Evolutionary conservation across 2,888 invertebrate genomes (phyloP).

Genomic region (Eristalis intricaria): DNA sequence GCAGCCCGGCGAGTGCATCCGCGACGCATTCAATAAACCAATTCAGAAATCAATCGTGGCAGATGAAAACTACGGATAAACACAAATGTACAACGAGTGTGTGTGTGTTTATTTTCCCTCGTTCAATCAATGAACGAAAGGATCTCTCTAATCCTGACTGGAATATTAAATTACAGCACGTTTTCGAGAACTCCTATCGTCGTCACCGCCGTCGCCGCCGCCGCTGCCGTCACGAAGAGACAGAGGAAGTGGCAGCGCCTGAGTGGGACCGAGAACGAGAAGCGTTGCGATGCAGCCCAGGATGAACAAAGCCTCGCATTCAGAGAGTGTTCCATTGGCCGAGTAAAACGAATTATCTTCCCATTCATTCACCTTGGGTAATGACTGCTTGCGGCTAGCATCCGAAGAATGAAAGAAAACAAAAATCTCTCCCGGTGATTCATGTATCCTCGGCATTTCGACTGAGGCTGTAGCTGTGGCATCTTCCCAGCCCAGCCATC

Average conservation of each 20-base stretch:
- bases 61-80: slow-evolving; percentile 20
- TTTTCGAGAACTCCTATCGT: neutral
- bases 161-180: slow-evolving; percentile 59
- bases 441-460: slow-evolving; percentile 19
- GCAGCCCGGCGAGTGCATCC: slow-evolving; percentile 6
- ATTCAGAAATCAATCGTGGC: slow-evolving; percentile 33
- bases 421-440: slow-evolving; percentile 40
- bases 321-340: slow-evolving; percentile 40
- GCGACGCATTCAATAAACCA: neutral
- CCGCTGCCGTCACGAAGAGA: neutral
- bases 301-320: slow-evolving; percentile 51
- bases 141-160: slow-evolving; percentile 48
- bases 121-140: slow-evolving; percentile 31
- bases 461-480: neutral
- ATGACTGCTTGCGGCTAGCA: slow-evolving; percentile 25
- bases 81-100: neutral
- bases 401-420: slow-evolving; percentile 4
- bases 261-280: slow-evolving; percentile 15
- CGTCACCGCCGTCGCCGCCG: neutral
- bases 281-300: neutral
- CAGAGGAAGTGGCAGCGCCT: slow-evolving; percentile 16
- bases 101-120: neutral
- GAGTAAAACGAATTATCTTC: slow-evolving; percentile 54
- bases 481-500: slow-evolving; percentile 3
- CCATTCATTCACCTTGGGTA: slow-evolving; percentile 40